Evolutionary conservation across 2,888 invertebrate species (phyloP), one percentile per base, ranked within the genome.

Genomic region (Helleia helle): DNA sequence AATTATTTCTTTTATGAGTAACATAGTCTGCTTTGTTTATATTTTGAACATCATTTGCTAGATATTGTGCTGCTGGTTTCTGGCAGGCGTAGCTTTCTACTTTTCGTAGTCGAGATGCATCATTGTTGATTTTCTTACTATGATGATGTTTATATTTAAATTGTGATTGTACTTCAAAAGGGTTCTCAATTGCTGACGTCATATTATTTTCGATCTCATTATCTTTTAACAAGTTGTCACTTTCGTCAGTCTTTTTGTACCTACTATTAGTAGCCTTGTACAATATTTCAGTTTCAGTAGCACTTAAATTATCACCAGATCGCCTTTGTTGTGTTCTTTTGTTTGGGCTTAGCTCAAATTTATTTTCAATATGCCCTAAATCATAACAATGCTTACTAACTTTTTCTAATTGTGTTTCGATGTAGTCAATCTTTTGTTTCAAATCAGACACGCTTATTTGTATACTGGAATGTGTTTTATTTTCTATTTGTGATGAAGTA

Each of bases 401-500:
- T 58, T 62, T 62, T 42, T 62, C 61, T 26, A 74, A 52, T 47
- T 74, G 65, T 39, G 71, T 55, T 50, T 79, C 76, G 27, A 74
- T 52, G 11, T 67, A 67, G 38, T 58, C 50, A 50, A 75, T 74
- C 52, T 72, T 74, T 42, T 70, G 68, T 49, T 74, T 75, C 36
- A 77, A 55, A 44, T 80, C 68, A 11, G 70, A 66, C 11, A 77
- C 71, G 45, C 76, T 73, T 25, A 71, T 56, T 48, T 66, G 63
- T 49, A 72, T 67, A 53, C 68, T 73, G 31, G 81, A 76, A 56
- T 69, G 69, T 50, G 70, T 72, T 58, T 70, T 67, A 39, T 71
- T 67, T 46, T 72, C 65, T 9, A 65, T 64, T 50, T 74, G 71
- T 25, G 79, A 75, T 38, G 66, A 46, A 41, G 62, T 71, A 43